Conservation (phyloP, 2,888 invertebrate genomes). For the Acanthopleura granulata region DNA sequence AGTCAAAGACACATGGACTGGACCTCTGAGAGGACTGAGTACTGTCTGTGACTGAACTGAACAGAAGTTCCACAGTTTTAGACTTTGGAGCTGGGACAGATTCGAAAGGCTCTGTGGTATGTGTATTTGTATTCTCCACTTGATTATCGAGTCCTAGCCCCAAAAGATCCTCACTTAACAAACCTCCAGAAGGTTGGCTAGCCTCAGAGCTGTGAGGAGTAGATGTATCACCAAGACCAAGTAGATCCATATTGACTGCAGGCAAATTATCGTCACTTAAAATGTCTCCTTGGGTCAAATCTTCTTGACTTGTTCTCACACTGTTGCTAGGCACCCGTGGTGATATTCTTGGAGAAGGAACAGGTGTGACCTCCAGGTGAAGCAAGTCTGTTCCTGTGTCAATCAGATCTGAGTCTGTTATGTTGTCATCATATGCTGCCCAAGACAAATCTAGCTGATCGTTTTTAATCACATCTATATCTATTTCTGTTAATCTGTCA, state of each 20-base stretch:
- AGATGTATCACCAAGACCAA: conserved; percentile 7
- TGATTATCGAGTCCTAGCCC: conserved; percentile 38
- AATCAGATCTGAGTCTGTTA: conserved; percentile 8
- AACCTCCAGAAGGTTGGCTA: conserved; percentile 18
- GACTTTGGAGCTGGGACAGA: not conserved
- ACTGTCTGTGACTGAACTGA: conserved; percentile 32
- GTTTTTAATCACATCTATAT: conserved; percentile 23
- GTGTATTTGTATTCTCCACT: not conserved
- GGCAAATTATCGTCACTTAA: conserved; percentile 27
- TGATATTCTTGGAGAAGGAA: conserved; percentile 40
- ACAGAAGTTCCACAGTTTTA: not conserved
- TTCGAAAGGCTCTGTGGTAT: not conserved
- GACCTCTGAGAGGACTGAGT: conserved; percentile 46
- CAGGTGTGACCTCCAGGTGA: conserved; percentile 39
- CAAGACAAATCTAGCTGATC: conserved; percentile 32
- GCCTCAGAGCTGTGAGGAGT: not conserved
- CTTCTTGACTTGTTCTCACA: conserved; percentile 48
- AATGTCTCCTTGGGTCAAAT: conserved; percentile 32
- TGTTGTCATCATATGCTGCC: conserved; percentile 37
- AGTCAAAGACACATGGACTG: conserved; percentile 47
- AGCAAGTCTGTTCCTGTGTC: conserved; percentile 29
- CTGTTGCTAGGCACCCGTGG: conserved; percentile 49
- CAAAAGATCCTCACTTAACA: conserved; percentile 52
- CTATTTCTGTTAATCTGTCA: conserved; percentile 28
- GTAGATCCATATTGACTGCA: conserved; percentile 15